Conservation (phyloP, 1,140 invertebrate species). For the Drosophila fuyamai region DNA sequence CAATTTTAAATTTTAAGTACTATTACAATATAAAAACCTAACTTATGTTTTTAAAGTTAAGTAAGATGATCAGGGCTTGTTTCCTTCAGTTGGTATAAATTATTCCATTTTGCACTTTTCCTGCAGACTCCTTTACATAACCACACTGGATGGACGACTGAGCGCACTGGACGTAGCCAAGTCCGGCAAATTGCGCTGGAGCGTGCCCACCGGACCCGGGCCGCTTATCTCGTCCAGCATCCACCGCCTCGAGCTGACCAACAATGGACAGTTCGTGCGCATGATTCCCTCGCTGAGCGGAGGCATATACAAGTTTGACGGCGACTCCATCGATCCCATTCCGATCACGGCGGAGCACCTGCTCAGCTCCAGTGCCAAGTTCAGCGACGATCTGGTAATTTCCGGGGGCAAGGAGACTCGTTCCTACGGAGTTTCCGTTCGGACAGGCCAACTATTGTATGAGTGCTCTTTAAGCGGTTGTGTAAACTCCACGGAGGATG, state of each 20-base stretch:
- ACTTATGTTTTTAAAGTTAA: too few relatives aligned
- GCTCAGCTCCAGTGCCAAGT: conserved; percentile 92
- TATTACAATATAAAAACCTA: too few relatives aligned
- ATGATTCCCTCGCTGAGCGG: conserved; percentile 96
- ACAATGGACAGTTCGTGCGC: conserved; percentile 93
- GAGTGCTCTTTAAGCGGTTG: conserved; percentile 92
- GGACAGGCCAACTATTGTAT: conserved; percentile 91
- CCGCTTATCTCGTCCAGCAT: conserved; percentile 94
- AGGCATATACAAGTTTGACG: conserved; percentile 95
- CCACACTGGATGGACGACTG: conserved; percentile 94
- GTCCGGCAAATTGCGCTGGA: conserved; percentile 90
- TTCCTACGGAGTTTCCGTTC: conserved; percentile 90
- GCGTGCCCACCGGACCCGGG: conserved; percentile 89
- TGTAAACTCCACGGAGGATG: conserved; percentile 86
- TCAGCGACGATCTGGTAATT: conserved; percentile 94
- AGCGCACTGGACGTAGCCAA: conserved; percentile 90
- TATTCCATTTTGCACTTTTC: background rate
- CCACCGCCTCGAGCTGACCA: conserved; percentile 92
- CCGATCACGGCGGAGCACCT: conserved; percentile 94
- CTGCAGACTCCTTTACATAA: conserved; percentile 91
- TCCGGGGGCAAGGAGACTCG: conserved; percentile 90
- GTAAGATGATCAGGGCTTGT: background rate
- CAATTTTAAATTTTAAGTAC: too few relatives aligned
- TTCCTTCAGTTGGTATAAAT: background rate
- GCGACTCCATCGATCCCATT: conserved; percentile 93